Evolutionary conservation across 2,888 invertebrate genomes (phyloP).

Genomic region (Cheilosia vulpina): DNA sequence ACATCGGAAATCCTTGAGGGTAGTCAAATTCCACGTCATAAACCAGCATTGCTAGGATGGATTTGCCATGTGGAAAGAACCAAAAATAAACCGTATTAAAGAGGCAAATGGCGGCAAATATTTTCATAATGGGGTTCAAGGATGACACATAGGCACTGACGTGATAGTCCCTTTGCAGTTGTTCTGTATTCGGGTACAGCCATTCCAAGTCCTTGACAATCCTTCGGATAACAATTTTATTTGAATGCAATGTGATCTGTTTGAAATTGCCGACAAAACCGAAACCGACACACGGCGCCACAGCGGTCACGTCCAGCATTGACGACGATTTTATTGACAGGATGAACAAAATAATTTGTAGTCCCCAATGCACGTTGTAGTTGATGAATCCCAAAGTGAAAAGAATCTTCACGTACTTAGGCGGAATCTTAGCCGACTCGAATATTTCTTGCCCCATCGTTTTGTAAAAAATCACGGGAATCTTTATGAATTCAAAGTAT

Average conservation of each 20-base stretch:
- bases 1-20: slow-evolving; percentile 79
- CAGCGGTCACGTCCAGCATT: slow-evolving; percentile 79
- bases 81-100: slow-evolving; percentile 78
- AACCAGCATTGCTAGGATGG: not conserved
- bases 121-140: slow-evolving; percentile 78
- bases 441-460: slow-evolving; percentile 79
- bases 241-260: slow-evolving; percentile 77
- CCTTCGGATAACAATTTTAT: slow-evolving; percentile 75
- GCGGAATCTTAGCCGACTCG: slow-evolving; percentile 62
- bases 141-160: slow-evolving; percentile 66
- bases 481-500: slow-evolving; percentile 13
- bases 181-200: slow-evolving; percentile 78
- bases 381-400: slow-evolving; percentile 78
- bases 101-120: slow-evolving; percentile 79
- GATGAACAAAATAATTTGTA: slow-evolving; percentile 79
- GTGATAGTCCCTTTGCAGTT: slow-evolving; percentile 75
- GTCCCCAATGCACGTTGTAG: slow-evolving; percentile 78
- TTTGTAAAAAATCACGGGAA: slow-evolving; percentile 75
- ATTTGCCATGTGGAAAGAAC: slow-evolving; percentile 76
- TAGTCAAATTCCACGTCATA: slow-evolving; percentile 76
- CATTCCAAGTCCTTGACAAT: slow-evolving; percentile 79
- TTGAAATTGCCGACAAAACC: slow-evolving; percentile 79
- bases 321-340: slow-evolving; percentile 77
- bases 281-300: slow-evolving; percentile 81
- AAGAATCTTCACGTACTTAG: slow-evolving; percentile 70